Evolutionary conservation across 2,113 vertebrate species (phyloP).

Genomic region (Rhipidura dahli): DNA sequence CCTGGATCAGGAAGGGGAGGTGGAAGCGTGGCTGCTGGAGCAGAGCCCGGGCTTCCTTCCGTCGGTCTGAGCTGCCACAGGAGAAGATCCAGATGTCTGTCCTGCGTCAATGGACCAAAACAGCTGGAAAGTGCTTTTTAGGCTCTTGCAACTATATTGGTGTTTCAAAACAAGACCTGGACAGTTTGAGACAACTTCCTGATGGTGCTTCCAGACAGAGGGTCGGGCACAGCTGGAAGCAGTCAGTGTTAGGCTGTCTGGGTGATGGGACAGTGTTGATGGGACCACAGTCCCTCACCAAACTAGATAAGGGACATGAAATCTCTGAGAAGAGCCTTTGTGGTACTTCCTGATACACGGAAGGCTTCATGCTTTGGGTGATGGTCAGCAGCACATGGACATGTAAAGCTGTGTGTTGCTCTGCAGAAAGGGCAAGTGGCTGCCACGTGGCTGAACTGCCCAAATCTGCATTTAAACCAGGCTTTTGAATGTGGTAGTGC

Average conservation of each 20-base stretch:
- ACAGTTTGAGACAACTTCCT: background rate
- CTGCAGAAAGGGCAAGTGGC: background rate
- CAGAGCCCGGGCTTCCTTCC: background rate
- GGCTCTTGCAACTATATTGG: background rate
- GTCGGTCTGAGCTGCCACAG: background rate
- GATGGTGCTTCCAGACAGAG: fast-evolving
- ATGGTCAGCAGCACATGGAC: background rate
- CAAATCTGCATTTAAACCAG: background rate
- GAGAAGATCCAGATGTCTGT: background rate
- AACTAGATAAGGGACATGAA: background rate
- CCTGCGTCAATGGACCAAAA: background rate
- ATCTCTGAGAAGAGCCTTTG: background rate
- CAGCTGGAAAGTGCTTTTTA: background rate
- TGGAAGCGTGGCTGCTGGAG: background rate
- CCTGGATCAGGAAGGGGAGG: background rate
- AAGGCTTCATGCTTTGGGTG: background rate
- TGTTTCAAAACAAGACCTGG: background rate
- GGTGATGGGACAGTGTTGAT: background rate
- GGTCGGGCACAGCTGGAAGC: fast-evolving
- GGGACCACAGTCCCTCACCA: background rate
- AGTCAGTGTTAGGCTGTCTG: background rate
- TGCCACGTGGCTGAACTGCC: background rate
- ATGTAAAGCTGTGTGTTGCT: background rate
- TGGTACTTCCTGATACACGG: background rate
- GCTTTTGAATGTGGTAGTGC: background rate